phyloP scores from a whole-genome alignment of 2,888 invertebrate genomes.

The Amaurobius ferox region DNA sequence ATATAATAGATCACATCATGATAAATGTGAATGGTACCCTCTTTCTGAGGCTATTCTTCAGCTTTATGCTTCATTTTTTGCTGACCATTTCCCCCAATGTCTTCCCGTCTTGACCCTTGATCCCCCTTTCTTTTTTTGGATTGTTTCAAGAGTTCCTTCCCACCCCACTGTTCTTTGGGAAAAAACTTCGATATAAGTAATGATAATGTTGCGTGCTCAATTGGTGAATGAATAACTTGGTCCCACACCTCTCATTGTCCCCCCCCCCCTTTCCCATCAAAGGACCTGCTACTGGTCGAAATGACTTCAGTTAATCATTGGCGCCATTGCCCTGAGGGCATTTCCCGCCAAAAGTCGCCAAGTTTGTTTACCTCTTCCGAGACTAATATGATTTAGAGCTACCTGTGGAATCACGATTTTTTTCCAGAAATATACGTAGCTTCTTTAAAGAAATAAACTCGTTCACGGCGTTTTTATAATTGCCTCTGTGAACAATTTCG shows the following conservation, averaged over 20 bases:
- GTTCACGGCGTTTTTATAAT: too few relatives aligned
- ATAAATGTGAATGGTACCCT: constrained; percentile 49
- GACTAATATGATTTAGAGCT: too few relatives aligned
- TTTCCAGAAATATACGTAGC: too few relatives aligned
- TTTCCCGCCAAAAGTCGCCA: constrained; percentile 14
- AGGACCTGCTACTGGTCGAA: constrained; percentile 33
- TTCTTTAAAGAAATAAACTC: too few relatives aligned
- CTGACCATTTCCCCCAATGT: constrained; percentile 56
- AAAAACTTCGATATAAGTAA: constrained; percentile 62
- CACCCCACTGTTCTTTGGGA: constrained; percentile 57
- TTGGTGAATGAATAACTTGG: constrained; percentile 46
- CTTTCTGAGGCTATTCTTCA: constrained; percentile 54
- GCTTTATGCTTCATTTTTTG: constrained; percentile 56
- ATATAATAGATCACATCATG: constrained; percentile 66
- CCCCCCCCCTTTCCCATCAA: constrained; percentile 15
- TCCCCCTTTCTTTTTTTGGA: constrained; percentile 17
- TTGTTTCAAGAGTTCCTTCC: constrained; percentile 42
- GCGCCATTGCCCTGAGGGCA: background rate
- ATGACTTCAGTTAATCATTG: background rate
- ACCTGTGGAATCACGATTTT: too few relatives aligned
- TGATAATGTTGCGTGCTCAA: constrained; percentile 68
- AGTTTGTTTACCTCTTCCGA: background rate
- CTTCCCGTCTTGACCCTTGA: constrained; percentile 34
- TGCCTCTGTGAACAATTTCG: too few relatives aligned
- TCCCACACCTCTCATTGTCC: constrained; percentile 19